phyloP scores from a whole-genome alignment of 2,113 vertebrate genomes.

The Protobothrops mucrosquamatus region DNA sequence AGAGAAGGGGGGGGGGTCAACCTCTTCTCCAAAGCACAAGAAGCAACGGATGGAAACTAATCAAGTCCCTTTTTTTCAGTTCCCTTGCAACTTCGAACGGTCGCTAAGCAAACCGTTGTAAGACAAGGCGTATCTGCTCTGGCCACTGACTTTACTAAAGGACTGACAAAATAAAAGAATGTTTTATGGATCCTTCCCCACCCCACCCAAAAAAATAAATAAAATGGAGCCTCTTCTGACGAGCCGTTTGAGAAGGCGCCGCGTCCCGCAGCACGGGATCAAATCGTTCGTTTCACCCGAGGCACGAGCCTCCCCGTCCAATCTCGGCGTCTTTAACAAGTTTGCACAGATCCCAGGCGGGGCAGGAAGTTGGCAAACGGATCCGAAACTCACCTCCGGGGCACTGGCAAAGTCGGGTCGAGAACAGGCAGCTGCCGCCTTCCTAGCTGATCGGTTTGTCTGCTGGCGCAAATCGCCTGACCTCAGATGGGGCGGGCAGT shows the following conservation, averaged over 20 bases:
- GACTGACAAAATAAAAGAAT: neutral
- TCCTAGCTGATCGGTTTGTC: neutral
- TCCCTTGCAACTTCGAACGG: no score
- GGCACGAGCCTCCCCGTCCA: neutral
- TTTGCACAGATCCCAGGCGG: neutral
- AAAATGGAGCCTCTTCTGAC: neutral
- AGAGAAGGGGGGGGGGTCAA: no score
- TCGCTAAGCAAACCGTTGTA: no score
- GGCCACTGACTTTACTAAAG: neutral
- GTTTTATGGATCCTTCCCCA: neutral
- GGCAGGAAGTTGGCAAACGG: neutral
- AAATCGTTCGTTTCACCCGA: neutral
- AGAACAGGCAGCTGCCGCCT: no score
- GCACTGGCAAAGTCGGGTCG: neutral
- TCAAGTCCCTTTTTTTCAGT: no score
- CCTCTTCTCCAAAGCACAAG: no score
- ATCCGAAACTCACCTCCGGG: neutral
- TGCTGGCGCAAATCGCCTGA: neutral
- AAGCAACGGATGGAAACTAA: no score
- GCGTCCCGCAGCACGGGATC: neutral
- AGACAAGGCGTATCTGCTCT: no score
- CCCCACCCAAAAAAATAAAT: no score
- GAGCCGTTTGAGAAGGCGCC: neutral
- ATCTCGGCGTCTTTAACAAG: no score
- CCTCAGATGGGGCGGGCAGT: neutral